Evolutionary conservation across 2,113 vertebrate species (phyloP).

Genomic region (Coregonus clupeaformis): DNA sequence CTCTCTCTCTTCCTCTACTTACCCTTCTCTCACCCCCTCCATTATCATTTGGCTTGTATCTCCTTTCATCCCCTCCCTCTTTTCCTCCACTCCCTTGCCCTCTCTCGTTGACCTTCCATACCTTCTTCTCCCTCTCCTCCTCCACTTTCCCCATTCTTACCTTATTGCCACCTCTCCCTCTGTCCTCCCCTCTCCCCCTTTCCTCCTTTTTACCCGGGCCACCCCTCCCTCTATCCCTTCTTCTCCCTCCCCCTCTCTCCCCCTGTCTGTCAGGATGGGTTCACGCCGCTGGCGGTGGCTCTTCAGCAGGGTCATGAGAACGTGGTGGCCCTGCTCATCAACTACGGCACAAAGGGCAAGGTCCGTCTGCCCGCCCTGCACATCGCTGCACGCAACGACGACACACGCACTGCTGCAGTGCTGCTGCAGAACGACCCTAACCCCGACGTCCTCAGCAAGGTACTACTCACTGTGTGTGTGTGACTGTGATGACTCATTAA

Average conservation of each 20-base stretch:
- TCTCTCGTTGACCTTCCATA: neutral
- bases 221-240: neutral
- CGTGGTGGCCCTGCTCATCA: constrained; percentile 94
- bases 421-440: constrained; percentile 97
- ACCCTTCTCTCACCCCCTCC: neutral
- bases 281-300: constrained; percentile 93
- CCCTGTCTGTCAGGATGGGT: constrained; percentile 83
- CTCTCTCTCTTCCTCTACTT: neutral
- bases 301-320: constrained; percentile 98
- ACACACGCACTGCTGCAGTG: constrained; percentile 92
- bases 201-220: constrained; percentile 69
- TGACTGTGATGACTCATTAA: constrained; percentile 10
- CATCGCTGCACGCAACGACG: constrained; percentile 94
- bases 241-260: neutral
- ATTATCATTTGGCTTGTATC: neutral
- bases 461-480: constrained; percentile 41
- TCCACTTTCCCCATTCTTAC: neutral
- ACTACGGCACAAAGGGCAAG: constrained; percentile 94
- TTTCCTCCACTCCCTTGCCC: neutral
- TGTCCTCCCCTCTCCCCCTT: neutral
- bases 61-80: neutral
- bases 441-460: constrained; percentile 95
- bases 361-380: constrained; percentile 95
- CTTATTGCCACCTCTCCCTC: constrained; percentile 2
- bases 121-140: neutral